phyloP scores from a whole-genome alignment of 2,888 invertebrate genomes.

The Leptopilina drosophilae region DNA sequence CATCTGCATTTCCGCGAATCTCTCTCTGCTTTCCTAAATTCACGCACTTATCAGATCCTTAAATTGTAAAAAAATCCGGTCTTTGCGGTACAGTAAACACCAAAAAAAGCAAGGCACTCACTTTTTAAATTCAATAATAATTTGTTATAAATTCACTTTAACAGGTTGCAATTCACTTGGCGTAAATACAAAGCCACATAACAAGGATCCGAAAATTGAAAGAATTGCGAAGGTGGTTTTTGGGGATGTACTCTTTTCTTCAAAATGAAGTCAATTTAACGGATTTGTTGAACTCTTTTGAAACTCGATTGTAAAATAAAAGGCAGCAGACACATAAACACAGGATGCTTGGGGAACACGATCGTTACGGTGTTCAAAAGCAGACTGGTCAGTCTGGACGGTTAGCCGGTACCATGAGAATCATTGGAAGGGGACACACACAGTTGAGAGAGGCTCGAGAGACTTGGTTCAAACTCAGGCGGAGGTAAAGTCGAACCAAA shows the following conservation, averaged over 20 bases:
- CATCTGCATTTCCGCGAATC: slow-evolving; percentile 5
- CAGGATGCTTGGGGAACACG: slow-evolving; percentile 41
- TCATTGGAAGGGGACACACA: slow-evolving; percentile 39
- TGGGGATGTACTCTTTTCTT: too few species aligned
- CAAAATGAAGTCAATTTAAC: not conserved
- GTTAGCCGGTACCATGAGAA: slow-evolving; percentile 31
- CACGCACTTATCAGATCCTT: not conserved
- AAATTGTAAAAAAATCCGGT: not conserved
- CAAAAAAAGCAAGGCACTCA: slow-evolving; percentile 10
- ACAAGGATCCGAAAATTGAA: too few species aligned
- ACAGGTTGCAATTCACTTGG: not conserved
- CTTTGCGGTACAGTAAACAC: slow-evolving; percentile 12
- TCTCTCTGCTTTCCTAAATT: not conserved
- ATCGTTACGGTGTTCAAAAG: slow-evolving; percentile 47
- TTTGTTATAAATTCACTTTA: not conserved
- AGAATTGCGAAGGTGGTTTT: too few species aligned
- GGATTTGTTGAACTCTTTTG: not conserved
- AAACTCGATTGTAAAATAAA: slow-evolving; percentile 15
- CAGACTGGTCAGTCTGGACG: slow-evolving; percentile 56
- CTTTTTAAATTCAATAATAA: not conserved
- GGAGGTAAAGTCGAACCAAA: slow-evolving; percentile 40
- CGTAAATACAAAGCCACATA: not conserved
- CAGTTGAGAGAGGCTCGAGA: slow-evolving; percentile 15
- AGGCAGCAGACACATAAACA: not conserved
- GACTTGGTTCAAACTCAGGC: slow-evolving; percentile 17